phyloP scores from a whole-genome alignment of 1,140 invertebrate species.

The Vollenhovia emeryi region DNA sequence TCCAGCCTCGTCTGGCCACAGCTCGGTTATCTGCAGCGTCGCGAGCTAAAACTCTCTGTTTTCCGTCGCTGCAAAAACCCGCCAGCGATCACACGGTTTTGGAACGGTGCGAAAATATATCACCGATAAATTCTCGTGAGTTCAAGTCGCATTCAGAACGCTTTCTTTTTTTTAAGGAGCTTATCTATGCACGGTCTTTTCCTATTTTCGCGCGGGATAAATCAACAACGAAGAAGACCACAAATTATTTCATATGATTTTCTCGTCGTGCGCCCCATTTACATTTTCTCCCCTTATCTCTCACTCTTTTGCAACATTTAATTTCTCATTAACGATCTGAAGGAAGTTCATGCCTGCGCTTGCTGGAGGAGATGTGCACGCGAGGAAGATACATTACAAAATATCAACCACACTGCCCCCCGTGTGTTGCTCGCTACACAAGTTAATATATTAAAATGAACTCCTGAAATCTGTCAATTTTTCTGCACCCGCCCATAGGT shows the following conservation, averaged over 20 bases:
- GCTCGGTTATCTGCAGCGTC: conserved; percentile 34
- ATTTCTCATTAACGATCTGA: background rate
- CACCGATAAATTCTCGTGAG: conserved; percentile 63
- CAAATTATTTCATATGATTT: background rate
- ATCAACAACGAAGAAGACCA: background rate
- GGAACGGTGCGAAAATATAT: conserved; percentile 36
- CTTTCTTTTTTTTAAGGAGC: background rate
- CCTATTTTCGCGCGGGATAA: background rate
- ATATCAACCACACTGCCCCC: background rate
- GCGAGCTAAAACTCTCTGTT: conserved; percentile 23
- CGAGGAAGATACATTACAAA: background rate
- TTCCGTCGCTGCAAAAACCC: conserved; percentile 48
- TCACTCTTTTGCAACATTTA: background rate
- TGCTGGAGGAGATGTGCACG: background rate
- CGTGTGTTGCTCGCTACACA: background rate
- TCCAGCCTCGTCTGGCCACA: conserved; percentile 42
- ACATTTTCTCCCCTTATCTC: background rate
- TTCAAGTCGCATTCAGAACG: conserved; percentile 17
- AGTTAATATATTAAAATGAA: conserved; percentile 14
- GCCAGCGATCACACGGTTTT: conserved; percentile 52
- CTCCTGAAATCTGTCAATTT: background rate
- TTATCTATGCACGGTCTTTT: background rate
- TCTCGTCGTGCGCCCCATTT: background rate
- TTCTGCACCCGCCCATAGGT: background rate
- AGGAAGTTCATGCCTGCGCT: background rate